Conservation (phyloP, 1,140 invertebrate species). For the Megalopta genalis region DNA sequence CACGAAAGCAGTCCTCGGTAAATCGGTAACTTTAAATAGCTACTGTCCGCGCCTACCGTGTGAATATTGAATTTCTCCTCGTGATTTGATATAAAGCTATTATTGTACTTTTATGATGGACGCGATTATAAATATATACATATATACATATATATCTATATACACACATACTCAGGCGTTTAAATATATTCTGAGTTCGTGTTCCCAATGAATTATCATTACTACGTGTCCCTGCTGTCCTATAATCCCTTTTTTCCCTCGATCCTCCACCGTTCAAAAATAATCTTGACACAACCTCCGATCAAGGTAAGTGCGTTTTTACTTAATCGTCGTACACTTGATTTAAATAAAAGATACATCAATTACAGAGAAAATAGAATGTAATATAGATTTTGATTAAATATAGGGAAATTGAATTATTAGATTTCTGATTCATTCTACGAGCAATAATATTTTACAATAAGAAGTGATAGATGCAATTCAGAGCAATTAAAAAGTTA, state of each 20-base stretch:
- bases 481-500: too few species aligned
- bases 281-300: too few species aligned
- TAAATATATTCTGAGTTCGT: slow-evolving; percentile 46
- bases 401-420: too few species aligned
- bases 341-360: too few species aligned
- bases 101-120: slow-evolving; percentile 79
- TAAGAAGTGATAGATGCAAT: too few species aligned
- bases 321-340: too few species aligned
- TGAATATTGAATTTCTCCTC: slow-evolving; percentile 77
- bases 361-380: too few species aligned
- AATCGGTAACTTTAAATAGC: slow-evolving; percentile 68
- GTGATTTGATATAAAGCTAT: slow-evolving; percentile 79
- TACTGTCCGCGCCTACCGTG: slow-evolving; percentile 70
- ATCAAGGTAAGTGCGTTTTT: slow-evolving; percentile 48
- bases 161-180: slow-evolving; percentile 39
- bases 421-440: too few species aligned
- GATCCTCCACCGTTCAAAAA: neutral
- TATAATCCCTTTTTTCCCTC: neutral
- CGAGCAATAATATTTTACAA: too few species aligned
- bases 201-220: slow-evolving; percentile 30
- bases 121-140: slow-evolving; percentile 77
- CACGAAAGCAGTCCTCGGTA: slow-evolving; percentile 51
- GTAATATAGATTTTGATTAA: too few species aligned
- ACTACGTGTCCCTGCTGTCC: neutral
- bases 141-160: slow-evolving; percentile 60